Base-by-base conservation (phyloP, 2,797 vertebrate genomes). In the Danio albolineatus region DNA sequence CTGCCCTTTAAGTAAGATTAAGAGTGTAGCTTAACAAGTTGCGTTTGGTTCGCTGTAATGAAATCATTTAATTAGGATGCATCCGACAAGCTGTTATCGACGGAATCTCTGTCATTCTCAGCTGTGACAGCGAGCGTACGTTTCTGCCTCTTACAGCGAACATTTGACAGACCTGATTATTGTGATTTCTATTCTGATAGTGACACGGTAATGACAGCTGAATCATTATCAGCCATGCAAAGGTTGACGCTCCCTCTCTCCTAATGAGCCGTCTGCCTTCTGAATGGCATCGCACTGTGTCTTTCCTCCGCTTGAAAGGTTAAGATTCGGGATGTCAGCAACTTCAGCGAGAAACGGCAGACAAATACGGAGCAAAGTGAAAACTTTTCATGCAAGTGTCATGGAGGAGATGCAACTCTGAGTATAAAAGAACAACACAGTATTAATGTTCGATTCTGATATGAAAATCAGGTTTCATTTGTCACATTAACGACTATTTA, bases 101-200 rank as follows among this genome's bases (percentile, higher is more conserved):
- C 10, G 43, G 66, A 51, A 38, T 48, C 65, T 56, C 75, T 21
- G 62, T 76, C 61, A 56, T 66, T 66, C 57, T 14, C 5, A 38
- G 28, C 28, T 6, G 38, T 69, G 79, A 75, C 51, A 75, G 83
- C 5, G 2, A 74, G 56, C 10, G 39, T 41, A 57, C 6, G 19
- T 53, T 62, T 49, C 28, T 64, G n/a, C 59, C 46, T 59, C 28
- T 64, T 69, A n/a, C 6, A 39, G 56, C 38, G 61, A 65, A 69
- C 73, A 41, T 59, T 67, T 69, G 79, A 84, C 81, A 80, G 82
- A 72, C 39, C 51, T 83, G 81, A 85, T 85, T 85, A 84, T 83
- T 74, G 44, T 74, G 80, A 82, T 78, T 80, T 84, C 82, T 80
- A 65, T 83, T 76, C 64, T 65, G 74, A 78, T 82, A 85, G 46